Evolutionary conservation across 2,113 vertebrate species (phyloP).

Genomic region (Myotis davidii): DNA sequence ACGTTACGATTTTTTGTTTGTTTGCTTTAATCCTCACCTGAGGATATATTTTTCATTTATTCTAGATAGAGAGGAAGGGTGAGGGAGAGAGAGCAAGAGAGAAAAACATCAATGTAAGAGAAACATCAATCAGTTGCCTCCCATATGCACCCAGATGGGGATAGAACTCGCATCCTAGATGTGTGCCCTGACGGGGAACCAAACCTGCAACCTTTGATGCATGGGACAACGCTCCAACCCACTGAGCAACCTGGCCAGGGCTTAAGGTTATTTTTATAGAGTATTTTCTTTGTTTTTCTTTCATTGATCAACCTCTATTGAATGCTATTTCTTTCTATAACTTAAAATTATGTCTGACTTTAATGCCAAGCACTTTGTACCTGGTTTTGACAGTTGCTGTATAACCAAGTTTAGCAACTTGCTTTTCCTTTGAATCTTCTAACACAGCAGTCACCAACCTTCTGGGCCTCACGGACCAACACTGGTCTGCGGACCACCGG

Average conservation of each 20-base stretch:
- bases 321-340: background rate
- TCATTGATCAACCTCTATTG: background rate
- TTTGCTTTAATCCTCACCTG: background rate
- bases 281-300: background rate
- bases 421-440: background rate
- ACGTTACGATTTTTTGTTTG: background rate
- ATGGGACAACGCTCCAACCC: background rate
- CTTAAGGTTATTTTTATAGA: background rate
- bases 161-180: background rate
- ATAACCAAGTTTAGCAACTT: background rate
- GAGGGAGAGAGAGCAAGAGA: too few relatives aligned
- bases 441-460: too few relatives aligned
- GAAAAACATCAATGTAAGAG: too few relatives aligned
- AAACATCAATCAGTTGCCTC: background rate
- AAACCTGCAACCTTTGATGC: background rate
- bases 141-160: background rate
- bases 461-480: too few relatives aligned
- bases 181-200: background rate
- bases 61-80: background rate
- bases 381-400: background rate
- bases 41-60: background rate
- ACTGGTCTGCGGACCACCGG: too few relatives aligned
- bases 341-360: constrained; percentile 9
- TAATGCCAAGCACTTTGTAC: background rate
- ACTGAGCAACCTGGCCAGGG: background rate